Conservation (phyloP, 2,113 vertebrate genomes). For the Excalfactoria chinensis region DNA sequence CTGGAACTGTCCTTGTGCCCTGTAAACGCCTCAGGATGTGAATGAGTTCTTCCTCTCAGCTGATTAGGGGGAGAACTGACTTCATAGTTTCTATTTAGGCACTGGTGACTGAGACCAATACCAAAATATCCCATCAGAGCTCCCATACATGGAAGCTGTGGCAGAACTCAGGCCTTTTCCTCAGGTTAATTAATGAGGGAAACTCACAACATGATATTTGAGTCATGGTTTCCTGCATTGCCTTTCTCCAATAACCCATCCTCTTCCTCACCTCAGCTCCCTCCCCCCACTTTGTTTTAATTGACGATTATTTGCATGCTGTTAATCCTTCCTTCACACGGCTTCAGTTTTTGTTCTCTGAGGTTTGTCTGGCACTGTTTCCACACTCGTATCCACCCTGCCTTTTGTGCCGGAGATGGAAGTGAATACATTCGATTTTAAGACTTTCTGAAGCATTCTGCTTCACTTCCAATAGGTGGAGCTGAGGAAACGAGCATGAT, state of each 20-base stretch:
- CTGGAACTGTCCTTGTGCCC: not conserved
- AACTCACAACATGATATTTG: not conserved
- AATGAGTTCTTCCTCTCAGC: not conserved
- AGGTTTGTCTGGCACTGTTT: not conserved
- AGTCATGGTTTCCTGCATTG: not conserved
- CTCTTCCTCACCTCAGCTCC: not conserved
- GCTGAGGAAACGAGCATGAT: not conserved
- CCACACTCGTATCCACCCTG: not conserved
- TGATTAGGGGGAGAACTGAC: not conserved
- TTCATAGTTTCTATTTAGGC: not conserved
- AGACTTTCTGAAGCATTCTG: not conserved
- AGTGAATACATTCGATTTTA: not conserved
- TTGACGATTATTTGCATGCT: not conserved
- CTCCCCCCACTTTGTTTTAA: not conserved
- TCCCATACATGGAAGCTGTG: not conserved
- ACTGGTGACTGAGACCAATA: not conserved
- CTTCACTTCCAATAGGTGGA: conserved; percentile 36
- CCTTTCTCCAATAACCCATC: not conserved
- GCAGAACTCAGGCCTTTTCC: not conserved
- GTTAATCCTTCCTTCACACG: not conserved
- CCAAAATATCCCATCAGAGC: not conserved
- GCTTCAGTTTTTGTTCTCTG: not conserved
- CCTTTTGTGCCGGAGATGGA: not conserved
- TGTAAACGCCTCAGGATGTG: not conserved
- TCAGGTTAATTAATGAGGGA: not conserved